Base-by-base conservation (phyloP, 2,888 invertebrate species). In the Cephus spinipes region DNA sequence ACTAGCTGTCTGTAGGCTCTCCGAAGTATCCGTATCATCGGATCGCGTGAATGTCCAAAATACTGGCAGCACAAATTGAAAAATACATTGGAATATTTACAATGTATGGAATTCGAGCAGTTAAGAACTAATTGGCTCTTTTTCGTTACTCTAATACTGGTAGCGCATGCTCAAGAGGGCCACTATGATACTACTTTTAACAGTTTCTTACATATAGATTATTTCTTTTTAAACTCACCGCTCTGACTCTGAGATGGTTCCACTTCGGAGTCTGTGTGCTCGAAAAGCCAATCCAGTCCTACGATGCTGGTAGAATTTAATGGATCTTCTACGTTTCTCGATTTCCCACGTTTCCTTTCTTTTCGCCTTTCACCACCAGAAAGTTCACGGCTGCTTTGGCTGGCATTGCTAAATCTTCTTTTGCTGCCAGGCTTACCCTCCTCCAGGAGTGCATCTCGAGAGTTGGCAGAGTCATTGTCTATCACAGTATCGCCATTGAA, bases 231-330 rank as follows among this genome's bases (percentile, higher is more conserved):
- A 55, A 23, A 76, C 78, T 75, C 35, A 78, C 78, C 78, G 71
- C 78, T 78, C 68, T 78, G 78, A 76, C 75, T 78, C 78, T 78
- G 78, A 15, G 78, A 73, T 32, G 89, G 85, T 69, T 91, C 91
- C 71, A 87, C 85, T 12, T 83, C 84, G 69, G 84, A 86, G 76
- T 90, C 89, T 40, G 86, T 87, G 75, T 88, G 86, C 80, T 94
- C 94, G 89, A 95, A 95, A 75, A 95, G 91, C 94, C 94, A 94
- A 88, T 95, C 94, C 79, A 95, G 92, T 74, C 94, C 95, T 74
- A 94, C 92, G 71, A 94, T 89, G 87, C 94, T 94, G 71, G 93
- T 91, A 1, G 88, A 85, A 76, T 88, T 90, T 35, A 87, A 79
- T 2, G 88, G 87, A 80, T 91, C 91, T 33, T 90, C 90, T n/a